Evolutionary conservation across 1,140 invertebrate genomes (phyloP).

Genomic region (Pteromalus puparum): DNA sequence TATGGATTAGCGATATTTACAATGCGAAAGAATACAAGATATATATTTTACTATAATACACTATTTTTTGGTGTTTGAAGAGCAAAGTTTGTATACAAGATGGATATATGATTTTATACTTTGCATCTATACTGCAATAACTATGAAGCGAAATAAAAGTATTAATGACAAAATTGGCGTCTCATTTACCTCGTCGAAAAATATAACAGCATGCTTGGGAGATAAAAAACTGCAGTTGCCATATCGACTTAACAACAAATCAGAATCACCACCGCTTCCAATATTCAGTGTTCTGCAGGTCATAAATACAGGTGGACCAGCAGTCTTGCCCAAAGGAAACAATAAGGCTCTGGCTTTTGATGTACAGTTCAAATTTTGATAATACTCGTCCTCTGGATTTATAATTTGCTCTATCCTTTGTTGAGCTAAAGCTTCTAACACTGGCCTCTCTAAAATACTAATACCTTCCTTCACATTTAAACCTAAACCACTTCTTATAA

Average conservation of each 20-base stretch:
- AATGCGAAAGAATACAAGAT: conserved; percentile 31
- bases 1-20: conserved; percentile 30
- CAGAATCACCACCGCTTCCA: conserved; percentile 85
- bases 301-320: conserved; percentile 81
- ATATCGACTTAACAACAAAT: conserved; percentile 83
- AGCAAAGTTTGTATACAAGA: not conserved
- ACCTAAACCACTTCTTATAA: conserved; percentile 52
- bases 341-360: conserved; percentile 67
- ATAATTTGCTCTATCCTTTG: conserved; percentile 72
- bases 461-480: conserved; percentile 68
- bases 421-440: conserved; percentile 69
- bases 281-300: conserved; percentile 84
- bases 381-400: conserved; percentile 67
- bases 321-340: conserved; percentile 75
- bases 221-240: conserved; percentile 87
- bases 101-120: conserved; percentile 22
- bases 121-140: not conserved
- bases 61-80: conserved; percentile 32
- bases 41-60: conserved; percentile 40
- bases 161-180: not conserved
- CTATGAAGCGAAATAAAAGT: conserved; percentile 18
- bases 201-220: conserved; percentile 89
- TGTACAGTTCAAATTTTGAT: conserved; percentile 62
- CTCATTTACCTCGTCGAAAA: conserved; percentile 87
- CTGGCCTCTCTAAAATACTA: conserved; percentile 70